Percentiles rank a stretch among this genome's conserved stretches.
These are phyloP conservation scores for Carcharodon carcharias DNA, from an alignment of 2,797 vertebrate genomes.

Conservation along the genomic window DNA sequence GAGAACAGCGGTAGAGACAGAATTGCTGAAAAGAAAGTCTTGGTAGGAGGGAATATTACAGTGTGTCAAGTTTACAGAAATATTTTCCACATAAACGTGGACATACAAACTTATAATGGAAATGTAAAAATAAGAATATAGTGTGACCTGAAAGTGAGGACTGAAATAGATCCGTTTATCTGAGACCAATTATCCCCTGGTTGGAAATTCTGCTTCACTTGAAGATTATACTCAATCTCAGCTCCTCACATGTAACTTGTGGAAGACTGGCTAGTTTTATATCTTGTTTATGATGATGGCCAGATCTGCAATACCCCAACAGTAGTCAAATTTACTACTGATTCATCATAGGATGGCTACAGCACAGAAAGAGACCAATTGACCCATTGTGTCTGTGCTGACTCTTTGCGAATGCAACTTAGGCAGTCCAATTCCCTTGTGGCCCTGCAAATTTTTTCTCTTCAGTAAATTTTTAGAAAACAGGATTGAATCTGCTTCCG, in stretches of 20 bases:
- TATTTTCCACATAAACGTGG: not conserved
- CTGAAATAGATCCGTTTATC: not conserved
- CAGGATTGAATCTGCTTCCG: no score
- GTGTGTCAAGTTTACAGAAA: no score
- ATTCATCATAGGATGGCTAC: not conserved
- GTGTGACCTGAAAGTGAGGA: not conserved
- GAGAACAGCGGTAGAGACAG: not conserved
- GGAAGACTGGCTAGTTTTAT: not conserved
- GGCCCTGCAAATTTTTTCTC: no score
- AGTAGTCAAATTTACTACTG: not conserved
- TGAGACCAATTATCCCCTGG: not conserved
- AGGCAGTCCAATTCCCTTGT: no score
- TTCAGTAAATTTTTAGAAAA: no score
- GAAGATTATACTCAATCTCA: not conserved
- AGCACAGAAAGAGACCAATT: no score
- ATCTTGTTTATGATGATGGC: not conserved
- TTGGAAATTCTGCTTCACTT: not conserved
- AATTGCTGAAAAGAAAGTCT: not conserved
- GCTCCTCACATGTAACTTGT: not conserved
- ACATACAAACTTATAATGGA: not conserved
- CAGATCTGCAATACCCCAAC: not conserved
- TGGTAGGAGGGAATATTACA: not conserved
- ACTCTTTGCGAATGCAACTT: no score
- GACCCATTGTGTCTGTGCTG: no score
- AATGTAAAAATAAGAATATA: not conserved